Percentiles rank a stretch among this genome's conserved stretches.
Evolutionary conservation across 2,888 invertebrate genomes (phyloP).

Genomic region (Limulus polyphemus): DNA sequence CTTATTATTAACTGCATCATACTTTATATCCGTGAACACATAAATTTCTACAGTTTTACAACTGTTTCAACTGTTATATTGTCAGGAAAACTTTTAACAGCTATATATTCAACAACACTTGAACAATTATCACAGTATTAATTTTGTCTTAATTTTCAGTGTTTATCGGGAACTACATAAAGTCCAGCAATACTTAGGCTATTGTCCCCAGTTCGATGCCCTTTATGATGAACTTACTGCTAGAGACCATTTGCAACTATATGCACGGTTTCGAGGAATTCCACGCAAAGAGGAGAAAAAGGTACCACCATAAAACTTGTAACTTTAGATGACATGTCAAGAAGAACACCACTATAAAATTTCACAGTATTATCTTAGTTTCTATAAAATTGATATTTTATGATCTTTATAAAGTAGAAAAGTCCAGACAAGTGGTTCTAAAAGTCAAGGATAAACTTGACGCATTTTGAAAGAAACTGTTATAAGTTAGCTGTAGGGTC

Average conservation of each 20-base stretch:
- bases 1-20: neutral
- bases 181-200: slow-evolving; percentile 23
- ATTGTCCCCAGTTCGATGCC: slow-evolving; percentile 27
- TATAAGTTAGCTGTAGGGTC: too few relatives aligned
- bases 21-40: neutral
- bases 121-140: too few relatives aligned
- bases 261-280: slow-evolving; percentile 23
- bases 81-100: too few relatives aligned
- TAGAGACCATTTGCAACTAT: slow-evolving; percentile 22
- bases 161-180: slow-evolving; percentile 16
- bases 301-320: neutral
- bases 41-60: neutral
- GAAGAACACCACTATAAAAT: neutral
- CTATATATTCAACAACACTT: too few relatives aligned
- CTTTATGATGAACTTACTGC: slow-evolving; percentile 24
- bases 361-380: too few relatives aligned
- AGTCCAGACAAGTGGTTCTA: too few relatives aligned
- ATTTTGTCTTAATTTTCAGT: slow-evolving; percentile 5
- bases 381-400: too few relatives aligned
- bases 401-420: too few relatives aligned
- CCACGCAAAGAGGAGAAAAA: slow-evolving; percentile 20
- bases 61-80: too few relatives aligned
- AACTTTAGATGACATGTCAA: too few relatives aligned
- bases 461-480: too few relatives aligned
- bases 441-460: too few relatives aligned